Evolutionary conservation across 37 sponge, comb jelly and placozoan genomes (phyloP), one percentile per base, ranked within the genome.

Genomic region (Tethya wilhelma): DNA sequence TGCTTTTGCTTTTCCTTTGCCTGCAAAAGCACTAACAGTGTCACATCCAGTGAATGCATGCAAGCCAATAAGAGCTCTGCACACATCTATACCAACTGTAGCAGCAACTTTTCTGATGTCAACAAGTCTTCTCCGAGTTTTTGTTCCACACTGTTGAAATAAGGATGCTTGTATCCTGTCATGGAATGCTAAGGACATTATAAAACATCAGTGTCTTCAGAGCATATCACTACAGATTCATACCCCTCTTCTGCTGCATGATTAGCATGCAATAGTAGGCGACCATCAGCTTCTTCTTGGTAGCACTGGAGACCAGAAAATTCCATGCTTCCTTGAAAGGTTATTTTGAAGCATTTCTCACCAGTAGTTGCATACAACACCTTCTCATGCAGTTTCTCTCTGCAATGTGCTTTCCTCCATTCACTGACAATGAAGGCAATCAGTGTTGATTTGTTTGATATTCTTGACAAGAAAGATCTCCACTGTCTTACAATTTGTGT

Each of bases 31-130:
- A 56, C 37, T 55, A 30, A 63, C 44, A 30, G 64, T 62, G 28
- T 77, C 78, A 59, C 64, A 77, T 23, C 78, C 78, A 62, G 78
- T 77, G 56, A 77, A 60, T 77, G 64, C 78, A 62, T 77, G 78
- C 33, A 77, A 56, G 26, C 49, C 45, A 55, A 56, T 49, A 14
- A 77, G 38, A 60, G 40, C 53, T 46, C 26, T 44, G 20, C 71
- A 71, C 6, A 71, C 30, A n/a, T 29, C 20, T 3, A 34, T 66
- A 31, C 67, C 67, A 66, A 66, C 8, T 28, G 38, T 66, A 39
- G 67, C 36, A 34, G 67, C 75, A 17, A 56, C 59, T 74, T 74
- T 44, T 2, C 28, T 39, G 31, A 74, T 74, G n/a, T 39, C 25
- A 58, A 74, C 25, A 14, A 25, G 20, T 33, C 37, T 39, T 6